Conservation (phyloP, 2,888 invertebrate genomes). For the Dione vanillae region DNA sequence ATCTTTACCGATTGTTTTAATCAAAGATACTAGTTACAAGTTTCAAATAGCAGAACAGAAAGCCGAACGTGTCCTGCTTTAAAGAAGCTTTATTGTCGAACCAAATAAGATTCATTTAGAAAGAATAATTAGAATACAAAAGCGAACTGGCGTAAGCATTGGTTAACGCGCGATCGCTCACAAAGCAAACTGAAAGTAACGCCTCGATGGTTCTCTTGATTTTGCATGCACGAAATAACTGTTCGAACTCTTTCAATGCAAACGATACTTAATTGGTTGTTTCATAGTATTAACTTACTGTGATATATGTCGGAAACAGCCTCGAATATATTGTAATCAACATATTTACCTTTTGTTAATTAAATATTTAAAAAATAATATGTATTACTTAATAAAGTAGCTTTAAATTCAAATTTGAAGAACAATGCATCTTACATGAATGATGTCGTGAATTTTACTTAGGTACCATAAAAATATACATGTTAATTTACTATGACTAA, state of each 20-base stretch:
- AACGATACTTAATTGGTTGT: conserved; percentile 36
- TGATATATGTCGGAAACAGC: conserved; percentile 22
- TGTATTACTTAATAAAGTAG: not conserved
- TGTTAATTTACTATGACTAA: no score
- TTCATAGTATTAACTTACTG: conserved; percentile 30
- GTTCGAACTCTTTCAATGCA: conserved; percentile 25
- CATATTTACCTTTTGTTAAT: not conserved
- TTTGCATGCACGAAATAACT: conserved; percentile 30
- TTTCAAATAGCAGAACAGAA: not conserved
- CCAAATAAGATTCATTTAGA: conserved; percentile 11
- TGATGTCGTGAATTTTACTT: no score
- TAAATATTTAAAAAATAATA: not conserved
- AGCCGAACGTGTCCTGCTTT: conserved; percentile 3
- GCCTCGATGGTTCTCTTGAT: conserved; percentile 45
- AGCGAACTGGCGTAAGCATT: conserved; percentile 9
- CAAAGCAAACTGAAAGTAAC: conserved; percentile 49
- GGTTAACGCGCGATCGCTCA: conserved; percentile 55
- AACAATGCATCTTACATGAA: no score
- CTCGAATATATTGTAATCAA: conserved; percentile 19
- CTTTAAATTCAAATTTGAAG: no score
- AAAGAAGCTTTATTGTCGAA: conserved; percentile 2
- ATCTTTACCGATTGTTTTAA: not conserved
- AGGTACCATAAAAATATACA: no score
- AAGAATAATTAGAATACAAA: conserved; percentile 24
- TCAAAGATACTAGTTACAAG: not conserved